A percentile compares a stretch with the other conserved stretches of the same genome.
These are phyloP conservation scores for Icerya purchasi DNA, from an alignment of 2,888 invertebrate species.

Conservation along the genomic window DNA sequence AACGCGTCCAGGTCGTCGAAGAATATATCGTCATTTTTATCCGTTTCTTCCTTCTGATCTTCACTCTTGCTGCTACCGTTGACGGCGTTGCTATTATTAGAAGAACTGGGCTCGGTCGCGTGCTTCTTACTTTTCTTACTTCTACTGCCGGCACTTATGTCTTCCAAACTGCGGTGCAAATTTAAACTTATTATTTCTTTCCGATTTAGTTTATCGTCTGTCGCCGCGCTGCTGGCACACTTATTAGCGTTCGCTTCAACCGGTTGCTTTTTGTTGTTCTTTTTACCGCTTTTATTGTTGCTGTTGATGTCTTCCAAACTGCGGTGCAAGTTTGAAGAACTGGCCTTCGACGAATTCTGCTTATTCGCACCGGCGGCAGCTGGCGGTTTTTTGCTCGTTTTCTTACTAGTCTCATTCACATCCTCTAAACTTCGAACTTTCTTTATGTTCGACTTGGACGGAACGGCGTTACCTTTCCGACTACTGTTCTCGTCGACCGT, in stretches of 20 bases:
- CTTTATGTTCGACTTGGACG: background rate
- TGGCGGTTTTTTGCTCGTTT: background rate
- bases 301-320: background rate
- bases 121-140: background rate
- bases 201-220: background rate
- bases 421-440: background rate
- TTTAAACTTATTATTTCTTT: background rate
- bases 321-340: background rate
- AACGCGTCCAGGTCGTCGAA: conserved; percentile 1
- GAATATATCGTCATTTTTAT: conserved; percentile 1
- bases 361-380: background rate
- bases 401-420: background rate
- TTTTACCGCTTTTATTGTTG: background rate
- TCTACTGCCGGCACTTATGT: background rate
- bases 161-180: background rate
- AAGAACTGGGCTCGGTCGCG: background rate
- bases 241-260: background rate
- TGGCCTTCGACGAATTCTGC: background rate
- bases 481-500: background rate
- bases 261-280: too few relatives aligned
- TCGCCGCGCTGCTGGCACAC: background rate
- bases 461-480: background rate
- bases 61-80: background rate
- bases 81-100: background rate
- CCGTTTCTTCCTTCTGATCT: background rate